A percentile compares a stretch with the other conserved stretches of the same genome.
Evolutionary conservation across 2,888 invertebrate genomes (phyloP).

Genomic region (Scrobipalpa costella): DNA sequence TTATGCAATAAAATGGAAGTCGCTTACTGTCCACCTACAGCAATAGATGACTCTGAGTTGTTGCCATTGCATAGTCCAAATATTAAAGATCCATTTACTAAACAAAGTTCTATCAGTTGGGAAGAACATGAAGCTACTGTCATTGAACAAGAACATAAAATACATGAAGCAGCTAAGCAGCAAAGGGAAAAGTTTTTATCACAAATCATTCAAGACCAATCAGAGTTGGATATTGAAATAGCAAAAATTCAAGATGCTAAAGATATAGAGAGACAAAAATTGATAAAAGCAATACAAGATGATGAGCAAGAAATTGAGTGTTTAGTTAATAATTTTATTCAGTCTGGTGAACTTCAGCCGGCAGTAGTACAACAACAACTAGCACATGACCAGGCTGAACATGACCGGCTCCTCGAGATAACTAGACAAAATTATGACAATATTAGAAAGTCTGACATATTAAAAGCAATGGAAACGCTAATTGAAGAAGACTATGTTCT

Average conservation of each 20-base stretch:
- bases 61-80: constrained; percentile 55
- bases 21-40: constrained; percentile 71
- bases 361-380: constrained; percentile 84
- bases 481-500: constrained; percentile 84
- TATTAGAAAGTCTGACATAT: constrained; percentile 84
- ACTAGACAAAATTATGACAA: constrained; percentile 79
- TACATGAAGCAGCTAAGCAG: constrained; percentile 83
- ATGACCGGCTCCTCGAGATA: constrained; percentile 83
- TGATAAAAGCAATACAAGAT: constrained; percentile 82
- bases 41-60: constrained; percentile 50
- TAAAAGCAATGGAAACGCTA: constrained; percentile 86
- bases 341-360: constrained; percentile 77
- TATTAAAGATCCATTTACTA: constrained; percentile 60
- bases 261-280: constrained; percentile 82
- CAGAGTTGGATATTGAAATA: constrained; percentile 84
- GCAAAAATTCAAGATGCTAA: constrained; percentile 84
- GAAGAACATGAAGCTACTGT: constrained; percentile 84
- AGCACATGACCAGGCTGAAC: constrained; percentile 85
- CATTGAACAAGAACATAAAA: constrained; percentile 83
- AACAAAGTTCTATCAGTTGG: constrained; percentile 61
- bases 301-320: constrained; percentile 84
- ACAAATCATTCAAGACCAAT: constrained; percentile 82
- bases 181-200: constrained; percentile 82
- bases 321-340: constrained; percentile 84
- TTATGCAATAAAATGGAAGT: constrained; percentile 76